Evolutionary conservation across 2,113 vertebrate genomes (phyloP).

Genomic region (Pelusios castaneus): DNA sequence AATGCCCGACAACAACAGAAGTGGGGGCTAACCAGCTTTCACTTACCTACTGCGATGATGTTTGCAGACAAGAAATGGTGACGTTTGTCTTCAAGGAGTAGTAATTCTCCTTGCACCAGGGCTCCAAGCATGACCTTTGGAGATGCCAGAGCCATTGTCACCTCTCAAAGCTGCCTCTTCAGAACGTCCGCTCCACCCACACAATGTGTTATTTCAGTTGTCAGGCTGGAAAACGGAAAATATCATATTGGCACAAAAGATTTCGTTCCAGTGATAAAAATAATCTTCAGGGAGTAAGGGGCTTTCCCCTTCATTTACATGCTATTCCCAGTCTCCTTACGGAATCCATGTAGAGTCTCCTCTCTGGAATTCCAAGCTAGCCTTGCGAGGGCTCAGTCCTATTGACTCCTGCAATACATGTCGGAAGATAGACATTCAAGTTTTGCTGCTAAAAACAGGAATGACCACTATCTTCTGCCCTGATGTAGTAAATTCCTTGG

Average conservation of each 20-base stretch:
- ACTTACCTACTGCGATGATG: slow-evolving; percentile 52
- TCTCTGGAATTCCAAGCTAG: background rate
- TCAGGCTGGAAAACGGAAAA: background rate
- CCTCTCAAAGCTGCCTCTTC: background rate
- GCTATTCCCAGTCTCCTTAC: background rate
- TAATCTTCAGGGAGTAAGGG: background rate
- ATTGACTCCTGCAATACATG: background rate
- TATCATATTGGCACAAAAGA: background rate
- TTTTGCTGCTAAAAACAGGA: background rate
- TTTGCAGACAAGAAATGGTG: slow-evolving; percentile 64
- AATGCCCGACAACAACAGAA: background rate
- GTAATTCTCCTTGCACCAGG: slow-evolving; percentile 1
- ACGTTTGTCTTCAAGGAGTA: background rate
- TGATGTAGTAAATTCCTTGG: background rate
- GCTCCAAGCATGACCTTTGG: slow-evolving; percentile 32
- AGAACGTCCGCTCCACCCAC: background rate
- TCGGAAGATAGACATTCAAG: background rate
- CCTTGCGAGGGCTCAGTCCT: background rate
- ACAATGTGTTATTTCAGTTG: background rate
- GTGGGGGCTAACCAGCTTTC: background rate
- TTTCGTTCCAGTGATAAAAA: background rate
- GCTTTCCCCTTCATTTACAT: background rate
- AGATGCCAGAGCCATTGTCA: slow-evolving; percentile 42
- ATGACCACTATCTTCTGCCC: background rate
- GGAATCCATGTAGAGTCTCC: background rate